These are phyloP conservation scores for Pollicipes pollicipes DNA, from an alignment of 1,140 invertebrate genomes.

Conservation along the genomic window DNA sequence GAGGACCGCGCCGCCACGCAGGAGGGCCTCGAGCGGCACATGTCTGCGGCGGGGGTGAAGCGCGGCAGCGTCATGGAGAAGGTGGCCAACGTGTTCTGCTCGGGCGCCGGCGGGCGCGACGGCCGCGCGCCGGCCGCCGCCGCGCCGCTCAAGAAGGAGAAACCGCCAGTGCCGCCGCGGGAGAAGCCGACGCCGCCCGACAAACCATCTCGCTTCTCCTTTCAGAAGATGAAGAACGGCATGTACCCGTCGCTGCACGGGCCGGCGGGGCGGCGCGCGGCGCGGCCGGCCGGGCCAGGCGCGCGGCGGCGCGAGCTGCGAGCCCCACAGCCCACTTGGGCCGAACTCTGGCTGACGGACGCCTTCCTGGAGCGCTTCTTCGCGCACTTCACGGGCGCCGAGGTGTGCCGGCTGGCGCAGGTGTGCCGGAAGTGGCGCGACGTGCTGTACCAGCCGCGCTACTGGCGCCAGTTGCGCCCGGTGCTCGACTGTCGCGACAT, in stretches of 20 bases:
- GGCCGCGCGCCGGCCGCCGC: constrained; percentile 17
- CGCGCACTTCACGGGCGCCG: constrained; percentile 51
- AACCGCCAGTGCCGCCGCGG: constrained; percentile 14
- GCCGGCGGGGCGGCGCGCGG: constrained; percentile 20
- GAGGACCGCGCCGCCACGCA: constrained; percentile 10
- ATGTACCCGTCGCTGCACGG: constrained; percentile 18
- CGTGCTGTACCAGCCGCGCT: constrained; percentile 60
- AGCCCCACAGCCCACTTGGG: constrained; percentile 35
- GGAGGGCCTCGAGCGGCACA: constrained; percentile 14
- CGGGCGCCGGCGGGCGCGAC: constrained; percentile 23
- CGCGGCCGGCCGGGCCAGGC: constrained; percentile 21
- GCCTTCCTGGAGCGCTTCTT: constrained; percentile 67
- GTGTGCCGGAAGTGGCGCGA: constrained; percentile 69
- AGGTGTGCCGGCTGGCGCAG: constrained; percentile 57
- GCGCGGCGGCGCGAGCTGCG: neutral
- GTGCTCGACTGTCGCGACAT: constrained; percentile 65
- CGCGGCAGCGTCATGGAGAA: constrained; percentile 60
- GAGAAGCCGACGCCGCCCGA: constrained; percentile 17
- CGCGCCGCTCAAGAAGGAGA: constrained; percentile 16
- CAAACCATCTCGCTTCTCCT: constrained; percentile 19
- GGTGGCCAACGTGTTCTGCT: constrained; percentile 63
- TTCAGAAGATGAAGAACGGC: constrained; percentile 19
- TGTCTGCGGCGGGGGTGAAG: constrained; percentile 26
- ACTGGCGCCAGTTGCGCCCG: constrained; percentile 65
- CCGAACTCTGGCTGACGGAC: constrained; percentile 61